Evolutionary conservation across 2,888 invertebrate genomes (phyloP).

Genomic region (Eurois occulta): DNA sequence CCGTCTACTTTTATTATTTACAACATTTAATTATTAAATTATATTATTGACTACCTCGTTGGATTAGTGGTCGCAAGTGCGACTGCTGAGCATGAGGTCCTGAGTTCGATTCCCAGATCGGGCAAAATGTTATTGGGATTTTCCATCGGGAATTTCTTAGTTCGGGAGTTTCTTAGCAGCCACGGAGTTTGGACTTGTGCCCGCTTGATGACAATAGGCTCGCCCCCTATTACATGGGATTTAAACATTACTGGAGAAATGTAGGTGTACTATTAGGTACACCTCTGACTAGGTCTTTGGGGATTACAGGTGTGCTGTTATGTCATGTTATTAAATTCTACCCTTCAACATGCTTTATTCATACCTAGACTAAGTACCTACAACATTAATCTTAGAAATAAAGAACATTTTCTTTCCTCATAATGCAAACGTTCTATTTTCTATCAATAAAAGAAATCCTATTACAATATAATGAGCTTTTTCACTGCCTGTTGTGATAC

Average conservation of each 20-base stretch:
- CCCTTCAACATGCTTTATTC: neutral
- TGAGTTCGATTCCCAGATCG: no score
- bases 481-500: neutral
- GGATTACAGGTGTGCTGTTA: neutral
- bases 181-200: neutral
- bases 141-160: neutral
- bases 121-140: neutral
- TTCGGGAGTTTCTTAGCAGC: neutral
- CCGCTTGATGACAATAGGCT: neutral
- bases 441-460: neutral
- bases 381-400: neutral
- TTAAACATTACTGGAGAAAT: neutral
- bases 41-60: neutral
- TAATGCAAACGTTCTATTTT: neutral
- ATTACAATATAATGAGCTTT: conserved; percentile 5
- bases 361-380: neutral
- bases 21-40: neutral
- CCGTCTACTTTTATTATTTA: no score
- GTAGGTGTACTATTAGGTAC: neutral
- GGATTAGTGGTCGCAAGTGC: neutral
- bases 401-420: neutral
- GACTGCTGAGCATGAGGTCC: no score
- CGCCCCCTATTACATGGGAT: neutral
- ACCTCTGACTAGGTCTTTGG: neutral
- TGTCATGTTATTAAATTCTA: neutral